phyloP scores from a whole-genome alignment of 2,797 vertebrate species.

The Anabas testudineus region DNA sequence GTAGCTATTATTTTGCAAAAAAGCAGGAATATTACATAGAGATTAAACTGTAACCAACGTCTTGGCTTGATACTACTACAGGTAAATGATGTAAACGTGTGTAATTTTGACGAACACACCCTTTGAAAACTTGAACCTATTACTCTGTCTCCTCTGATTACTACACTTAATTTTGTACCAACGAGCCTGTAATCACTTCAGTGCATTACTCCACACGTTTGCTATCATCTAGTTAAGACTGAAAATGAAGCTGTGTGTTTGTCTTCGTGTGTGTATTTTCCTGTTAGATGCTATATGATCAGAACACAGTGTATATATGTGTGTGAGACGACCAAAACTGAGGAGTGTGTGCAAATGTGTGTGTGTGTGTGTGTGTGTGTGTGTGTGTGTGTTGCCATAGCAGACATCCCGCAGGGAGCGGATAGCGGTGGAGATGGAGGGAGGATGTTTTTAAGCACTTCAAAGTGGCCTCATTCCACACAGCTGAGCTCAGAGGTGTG shows the following conservation, averaged over 20 bases:
- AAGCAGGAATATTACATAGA: no score
- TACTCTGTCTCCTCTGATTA: background rate
- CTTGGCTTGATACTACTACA: no score
- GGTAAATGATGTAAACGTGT: no score
- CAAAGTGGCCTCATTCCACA: conserved; percentile 79
- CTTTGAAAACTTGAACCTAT: no score
- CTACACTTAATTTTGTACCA: background rate
- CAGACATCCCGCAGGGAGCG: conserved; percentile 67
- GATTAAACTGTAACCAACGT: no score
- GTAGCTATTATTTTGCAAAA: no score
- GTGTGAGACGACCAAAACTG: conserved; percentile 13
- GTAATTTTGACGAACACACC: no score
- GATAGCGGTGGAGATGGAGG: conserved; percentile 58
- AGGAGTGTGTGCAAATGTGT: conserved; percentile 5
- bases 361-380: conserved; percentile 46
- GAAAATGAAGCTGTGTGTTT: conserved; percentile 17
- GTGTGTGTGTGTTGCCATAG: conserved; percentile 66
- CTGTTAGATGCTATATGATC: conserved; percentile 22
- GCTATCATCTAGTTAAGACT: background rate
- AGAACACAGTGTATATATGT: conserved; percentile 10
- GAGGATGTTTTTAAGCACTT: conserved; percentile 75
- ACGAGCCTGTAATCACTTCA: conserved; percentile 6
- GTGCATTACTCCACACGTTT: conserved; percentile 11
- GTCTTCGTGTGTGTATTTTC: conserved; percentile 21
- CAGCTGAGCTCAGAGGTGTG: conserved; percentile 75